Evolutionary conservation across 2,888 invertebrate genomes (phyloP), one percentile per base, ranked within the genome.

Genomic region (Nipponacmea schrenckii): DNA sequence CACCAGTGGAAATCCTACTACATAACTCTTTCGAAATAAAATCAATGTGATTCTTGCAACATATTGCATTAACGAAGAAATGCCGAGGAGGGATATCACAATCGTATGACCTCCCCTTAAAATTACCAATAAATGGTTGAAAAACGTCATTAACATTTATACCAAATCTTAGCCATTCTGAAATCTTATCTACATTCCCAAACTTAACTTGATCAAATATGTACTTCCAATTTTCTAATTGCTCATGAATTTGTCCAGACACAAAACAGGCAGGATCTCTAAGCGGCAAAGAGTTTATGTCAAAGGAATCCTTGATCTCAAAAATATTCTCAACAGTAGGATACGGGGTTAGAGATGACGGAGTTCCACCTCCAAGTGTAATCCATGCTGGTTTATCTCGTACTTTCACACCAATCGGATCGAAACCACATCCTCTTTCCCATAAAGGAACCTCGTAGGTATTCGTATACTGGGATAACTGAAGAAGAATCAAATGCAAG

Each of bases 191-290:
- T 8, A 3, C n/a, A 56, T 56, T 56, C 2, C 10, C n/a, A 24
- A 39, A 39, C 39, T 39, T 39, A 5, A 39, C 39, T 39, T 39
- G 39, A 63, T 62, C 17, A 17, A 56, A 20, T 20, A 17, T 48
- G 71, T 62, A 64, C 68, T 27, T 5, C 20, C 14, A 70, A 20
- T 56, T 24, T n/a, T 24, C 24, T 4, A 56, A 27, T 62, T 27
- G 20, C 2, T 26, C 46, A 62, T 69, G 64, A 7, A 71, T 15
- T 26, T 65, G 46, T 44, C 74, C 70, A 39, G 71, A 70, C 39
- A 71, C 68, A 68, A 74, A 74, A 39, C 48, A 24, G 14, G 4
- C 27, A 26, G 71, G 74, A 62, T 71, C 71, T 27, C 68, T 31
- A n/a, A 74, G 14, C 15, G 67, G 69, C 5, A 74, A 31, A 17